Percentiles rank a stretch among this genome's conserved stretches.
These are phyloP conservation scores for Drosophila kikkawai DNA, from an alignment of 1,140 invertebrate species.

Conservation along the genomic window DNA sequence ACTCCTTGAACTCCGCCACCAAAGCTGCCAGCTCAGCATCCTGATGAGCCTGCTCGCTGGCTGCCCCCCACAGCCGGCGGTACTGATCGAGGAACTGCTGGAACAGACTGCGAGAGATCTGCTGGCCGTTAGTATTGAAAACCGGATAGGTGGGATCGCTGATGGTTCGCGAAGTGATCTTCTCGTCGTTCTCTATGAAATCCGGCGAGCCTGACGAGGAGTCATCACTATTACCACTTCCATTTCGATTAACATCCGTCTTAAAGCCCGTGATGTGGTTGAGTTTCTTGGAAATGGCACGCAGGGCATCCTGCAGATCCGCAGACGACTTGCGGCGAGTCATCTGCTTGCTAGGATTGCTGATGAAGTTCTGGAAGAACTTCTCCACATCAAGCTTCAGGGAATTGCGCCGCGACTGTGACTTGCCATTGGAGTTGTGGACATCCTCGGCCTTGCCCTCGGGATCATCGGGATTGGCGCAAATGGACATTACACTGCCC, in stretches of 20 bases:
- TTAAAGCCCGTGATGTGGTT: slow-evolving; percentile 75
- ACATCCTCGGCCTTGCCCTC: slow-evolving; percentile 48
- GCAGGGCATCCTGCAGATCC: slow-evolving; percentile 87
- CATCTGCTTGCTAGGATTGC: slow-evolving; percentile 75
- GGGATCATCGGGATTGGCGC: slow-evolving; percentile 85
- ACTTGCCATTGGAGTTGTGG: slow-evolving; percentile 67
- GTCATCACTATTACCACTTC: slow-evolving; percentile 37
- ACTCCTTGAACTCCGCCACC: slow-evolving; percentile 83
- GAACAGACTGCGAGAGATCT: slow-evolving; percentile 90
- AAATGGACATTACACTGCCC: slow-evolving; percentile 89
- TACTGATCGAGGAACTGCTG: slow-evolving; percentile 89
- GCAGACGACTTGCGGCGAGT: slow-evolving; percentile 85
- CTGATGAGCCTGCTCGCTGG: slow-evolving; percentile 65
- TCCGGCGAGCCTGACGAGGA: slow-evolving; percentile 59
- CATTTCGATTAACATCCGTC: slow-evolving; percentile 78
- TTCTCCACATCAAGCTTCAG: slow-evolving; percentile 79
- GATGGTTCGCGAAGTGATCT: slow-evolving; percentile 87
- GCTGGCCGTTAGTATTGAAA: slow-evolving; percentile 89
- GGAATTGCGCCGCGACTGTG: slow-evolving; percentile 61
- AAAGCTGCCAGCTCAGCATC: slow-evolving; percentile 75
- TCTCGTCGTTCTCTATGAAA: slow-evolving; percentile 80
- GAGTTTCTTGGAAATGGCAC: slow-evolving; percentile 86
- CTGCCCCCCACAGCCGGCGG: slow-evolving; percentile 76
- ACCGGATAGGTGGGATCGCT: slow-evolving; percentile 91
- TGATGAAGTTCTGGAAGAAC: slow-evolving; percentile 81